Evolutionary conservation across 1,140 invertebrate species (phyloP).

Genomic region (Papilio dardanus): DNA sequence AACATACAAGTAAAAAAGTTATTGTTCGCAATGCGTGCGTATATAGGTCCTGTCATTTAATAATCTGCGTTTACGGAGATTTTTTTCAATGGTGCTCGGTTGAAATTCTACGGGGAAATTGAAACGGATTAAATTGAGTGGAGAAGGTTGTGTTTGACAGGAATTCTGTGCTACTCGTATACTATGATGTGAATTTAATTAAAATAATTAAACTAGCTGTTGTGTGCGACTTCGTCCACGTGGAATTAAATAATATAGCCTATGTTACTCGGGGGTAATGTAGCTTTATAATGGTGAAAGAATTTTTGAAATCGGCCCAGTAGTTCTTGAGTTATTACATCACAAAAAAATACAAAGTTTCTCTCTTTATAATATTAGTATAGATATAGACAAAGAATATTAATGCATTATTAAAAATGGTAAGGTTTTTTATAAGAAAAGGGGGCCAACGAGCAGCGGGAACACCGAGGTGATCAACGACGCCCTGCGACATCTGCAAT

Average conservation of each 20-base stretch:
- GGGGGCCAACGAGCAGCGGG: no score
- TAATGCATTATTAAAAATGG: no score
- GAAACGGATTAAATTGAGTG: conserved; percentile 12
- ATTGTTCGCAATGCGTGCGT: not conserved
- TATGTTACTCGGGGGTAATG: not conserved
- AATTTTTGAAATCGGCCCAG: no score
- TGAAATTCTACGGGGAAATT: not conserved
- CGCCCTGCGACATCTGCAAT: no score
- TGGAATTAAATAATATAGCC: no score
- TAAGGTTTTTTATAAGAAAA: no score
- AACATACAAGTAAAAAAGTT: not conserved
- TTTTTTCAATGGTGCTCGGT: not conserved
- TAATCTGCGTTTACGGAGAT: not conserved
- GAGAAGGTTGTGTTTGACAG: not conserved
- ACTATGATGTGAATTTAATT: not conserved
- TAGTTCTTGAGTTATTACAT: no score
- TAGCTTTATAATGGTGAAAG: no score
- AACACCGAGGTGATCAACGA: no score
- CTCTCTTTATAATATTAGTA: no score
- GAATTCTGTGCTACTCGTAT: not conserved
- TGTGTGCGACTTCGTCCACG: not conserved
- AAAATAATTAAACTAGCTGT: not conserved
- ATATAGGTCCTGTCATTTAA: not conserved
- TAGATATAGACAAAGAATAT: no score
- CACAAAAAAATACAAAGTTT: no score